These are phyloP conservation scores for Eulemur coronatus DNA, from an alignment of 2,797 vertebrate species.

Conservation along the genomic window DNA sequence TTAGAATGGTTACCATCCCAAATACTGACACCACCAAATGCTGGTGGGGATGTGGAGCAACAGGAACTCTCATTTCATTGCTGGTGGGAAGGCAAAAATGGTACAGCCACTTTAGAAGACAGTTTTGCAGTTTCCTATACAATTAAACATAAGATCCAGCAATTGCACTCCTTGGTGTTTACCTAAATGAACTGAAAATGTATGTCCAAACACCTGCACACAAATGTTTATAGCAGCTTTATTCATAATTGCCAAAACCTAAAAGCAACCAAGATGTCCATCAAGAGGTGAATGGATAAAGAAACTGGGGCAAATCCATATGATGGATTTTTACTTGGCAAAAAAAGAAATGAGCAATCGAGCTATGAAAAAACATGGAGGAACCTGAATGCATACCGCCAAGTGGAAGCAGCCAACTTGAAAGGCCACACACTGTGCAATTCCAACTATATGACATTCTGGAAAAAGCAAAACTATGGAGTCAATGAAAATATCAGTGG, in stretches of 20 bases:
- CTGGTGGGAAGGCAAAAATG: too few species aligned
- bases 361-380: neutral
- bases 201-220: neutral
- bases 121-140: neutral
- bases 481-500: neutral
- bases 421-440: neutral
- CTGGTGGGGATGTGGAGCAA: neutral
- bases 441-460: neutral
- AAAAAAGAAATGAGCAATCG: neutral
- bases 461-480: neutral
- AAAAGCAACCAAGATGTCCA: neutral
- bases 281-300: neutral
- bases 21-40: rapidly evolving
- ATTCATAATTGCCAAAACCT: neutral
- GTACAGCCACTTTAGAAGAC: neutral
- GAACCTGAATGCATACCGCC: neutral
- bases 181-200: neutral
- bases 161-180: neutral
- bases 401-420: neutral
- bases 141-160: neutral
- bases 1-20: neutral
- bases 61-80: rapidly evolving
- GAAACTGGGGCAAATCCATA: neutral
- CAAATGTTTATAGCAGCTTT: neutral
- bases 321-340: neutral